Evolutionary conservation across 2,888 invertebrate species (phyloP).

Genomic region (Athalia rosae): DNA sequence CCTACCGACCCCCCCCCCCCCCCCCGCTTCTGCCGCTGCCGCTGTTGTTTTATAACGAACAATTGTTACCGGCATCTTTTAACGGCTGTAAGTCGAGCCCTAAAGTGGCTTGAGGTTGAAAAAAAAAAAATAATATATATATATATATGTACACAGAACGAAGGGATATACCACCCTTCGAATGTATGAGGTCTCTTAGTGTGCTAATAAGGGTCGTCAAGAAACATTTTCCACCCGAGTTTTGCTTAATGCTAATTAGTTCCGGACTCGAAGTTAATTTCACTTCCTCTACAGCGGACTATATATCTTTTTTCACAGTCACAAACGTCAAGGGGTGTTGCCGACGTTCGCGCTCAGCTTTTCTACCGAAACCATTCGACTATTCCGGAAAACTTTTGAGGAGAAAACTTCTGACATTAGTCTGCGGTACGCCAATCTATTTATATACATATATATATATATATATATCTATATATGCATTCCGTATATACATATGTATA

Average conservation of each 20-base stretch:
- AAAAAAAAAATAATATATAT: too few species aligned
- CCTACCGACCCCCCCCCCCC: too few species aligned
- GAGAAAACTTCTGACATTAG: not conserved
- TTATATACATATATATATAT: not conserved
- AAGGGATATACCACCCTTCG: constrained; percentile 38
- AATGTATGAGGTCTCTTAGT: constrained; percentile 30
- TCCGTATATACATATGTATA: not conserved
- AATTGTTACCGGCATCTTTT: constrained; percentile 30
- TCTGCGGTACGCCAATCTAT: too few species aligned
- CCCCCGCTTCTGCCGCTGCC: too few species aligned
- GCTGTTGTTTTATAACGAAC: not conserved
- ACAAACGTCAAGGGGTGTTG: constrained; percentile 41
- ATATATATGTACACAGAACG: constrained; percentile 14
- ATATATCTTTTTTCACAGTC: constrained; percentile 40
- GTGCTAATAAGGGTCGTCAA: constrained; percentile 46
- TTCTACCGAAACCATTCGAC: constrained; percentile 20
- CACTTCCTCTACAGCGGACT: constrained; percentile 31
- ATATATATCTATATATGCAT: not conserved
- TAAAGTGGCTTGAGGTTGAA: constrained; percentile 9
- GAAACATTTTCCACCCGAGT: constrained; percentile 49
- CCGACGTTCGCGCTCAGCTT: constrained; percentile 25
- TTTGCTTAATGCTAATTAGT: constrained; percentile 50
- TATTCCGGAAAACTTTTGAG: constrained; percentile 8
- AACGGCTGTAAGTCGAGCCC: constrained; percentile 26
- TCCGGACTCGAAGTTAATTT: constrained; percentile 46